These are phyloP conservation scores for Drosophila colorata DNA, from an alignment of 2,888 invertebrate species.

Conservation along the genomic window DNA sequence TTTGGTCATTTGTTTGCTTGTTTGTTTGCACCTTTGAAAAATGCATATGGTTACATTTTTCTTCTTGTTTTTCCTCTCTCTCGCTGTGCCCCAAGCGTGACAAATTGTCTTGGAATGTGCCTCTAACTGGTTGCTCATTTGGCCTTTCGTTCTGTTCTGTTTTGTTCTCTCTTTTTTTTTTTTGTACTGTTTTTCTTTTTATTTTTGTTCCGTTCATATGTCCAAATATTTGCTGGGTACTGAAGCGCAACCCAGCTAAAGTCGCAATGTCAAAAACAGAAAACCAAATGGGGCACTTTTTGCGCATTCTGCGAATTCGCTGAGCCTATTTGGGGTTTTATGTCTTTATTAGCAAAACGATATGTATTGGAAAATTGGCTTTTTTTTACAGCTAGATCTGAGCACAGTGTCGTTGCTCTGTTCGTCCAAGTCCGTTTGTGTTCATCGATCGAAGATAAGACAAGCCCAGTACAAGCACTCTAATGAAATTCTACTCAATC, in stretches of 20 bases:
- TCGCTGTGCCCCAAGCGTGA: constrained; percentile 52
- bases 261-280: constrained; percentile 3
- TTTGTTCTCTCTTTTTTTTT: constrained; percentile 29
- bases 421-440: constrained; percentile 27
- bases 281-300: constrained; percentile 42
- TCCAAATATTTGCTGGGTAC: constrained; percentile 62
- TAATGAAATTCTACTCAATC: constrained; percentile 49
- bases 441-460: constrained; percentile 44
- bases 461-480: constrained; percentile 46
- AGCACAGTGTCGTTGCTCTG: constrained; percentile 17
- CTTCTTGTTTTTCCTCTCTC: neutral
- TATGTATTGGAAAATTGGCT: constrained; percentile 51
- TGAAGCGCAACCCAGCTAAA: constrained; percentile 45
- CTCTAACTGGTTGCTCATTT: constrained; percentile 34
- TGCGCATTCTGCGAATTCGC: constrained; percentile 60
- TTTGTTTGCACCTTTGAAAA: constrained; percentile 54
- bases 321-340: constrained; percentile 52
- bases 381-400: constrained; percentile 16
- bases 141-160: constrained; percentile 33
- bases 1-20: constrained; percentile 65
- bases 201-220: constrained; percentile 27
- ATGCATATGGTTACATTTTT: constrained; percentile 48
- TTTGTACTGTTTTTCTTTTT: constrained; percentile 9
- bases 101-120: constrained; percentile 69
- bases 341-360: constrained; percentile 69